Conservation (phyloP, 2,888 invertebrate species). For the Trichopoda pennipes region DNA sequence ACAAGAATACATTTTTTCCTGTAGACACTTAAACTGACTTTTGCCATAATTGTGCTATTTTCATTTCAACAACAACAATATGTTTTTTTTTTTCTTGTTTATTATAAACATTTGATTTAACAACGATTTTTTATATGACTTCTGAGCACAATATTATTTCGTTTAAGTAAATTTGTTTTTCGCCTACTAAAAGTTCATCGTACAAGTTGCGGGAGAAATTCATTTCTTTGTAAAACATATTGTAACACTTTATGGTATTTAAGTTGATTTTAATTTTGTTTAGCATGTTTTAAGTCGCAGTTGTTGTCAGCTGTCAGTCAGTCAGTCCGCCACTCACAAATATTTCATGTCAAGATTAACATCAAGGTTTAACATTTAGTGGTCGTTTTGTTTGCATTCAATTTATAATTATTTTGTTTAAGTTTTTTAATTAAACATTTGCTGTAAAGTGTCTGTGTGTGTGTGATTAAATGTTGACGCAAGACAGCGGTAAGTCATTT, state of each 20-base stretch:
- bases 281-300: background rate
- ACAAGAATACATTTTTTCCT: conserved; percentile 31
- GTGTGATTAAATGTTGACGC: too few relatives aligned
- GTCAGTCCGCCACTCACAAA: conserved; percentile 26
- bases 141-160: conserved; percentile 51
- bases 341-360: conserved; percentile 49
- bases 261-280: conserved; percentile 7
- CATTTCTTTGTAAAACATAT: background rate
- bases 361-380: conserved; percentile 30
- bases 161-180: conserved; percentile 3
- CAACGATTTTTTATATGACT: conserved; percentile 57
- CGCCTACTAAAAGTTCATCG: background rate
- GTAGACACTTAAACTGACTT: conserved; percentile 10
- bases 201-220: background rate
- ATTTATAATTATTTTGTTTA: conserved; percentile 5
- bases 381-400: conserved; percentile 32
- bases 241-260: conserved; percentile 43
- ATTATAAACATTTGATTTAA: conserved; percentile 54
- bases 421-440: too few relatives aligned
- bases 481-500: too few relatives aligned
- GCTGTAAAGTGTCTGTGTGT: too few relatives aligned
- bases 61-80: background rate
- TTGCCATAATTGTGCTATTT: conserved; percentile 18
- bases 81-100: conserved; percentile 27
- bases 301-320: conserved; percentile 15